Conservation (phyloP, 2,888 invertebrate genomes). For the Crematogaster levior region DNA sequence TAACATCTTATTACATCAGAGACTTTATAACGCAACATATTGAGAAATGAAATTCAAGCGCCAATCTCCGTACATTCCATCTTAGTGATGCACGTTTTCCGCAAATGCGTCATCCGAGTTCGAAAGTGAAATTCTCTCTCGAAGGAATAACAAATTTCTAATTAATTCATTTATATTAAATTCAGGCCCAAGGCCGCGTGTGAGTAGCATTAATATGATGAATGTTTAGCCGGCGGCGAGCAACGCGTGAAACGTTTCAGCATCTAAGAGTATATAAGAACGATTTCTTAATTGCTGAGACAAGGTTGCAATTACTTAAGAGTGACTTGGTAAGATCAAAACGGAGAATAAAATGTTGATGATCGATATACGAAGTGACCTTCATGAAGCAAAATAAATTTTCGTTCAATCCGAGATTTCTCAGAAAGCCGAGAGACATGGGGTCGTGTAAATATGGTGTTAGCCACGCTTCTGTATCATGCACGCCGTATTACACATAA, state of each 20-base stretch:
- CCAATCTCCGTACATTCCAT: constrained; percentile 65
- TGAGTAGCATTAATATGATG: constrained; percentile 36
- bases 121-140: constrained; percentile 29
- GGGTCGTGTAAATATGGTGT: constrained; percentile 13
- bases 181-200: constrained; percentile 29
- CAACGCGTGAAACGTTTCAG: constrained; percentile 5
- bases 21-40: constrained; percentile 59
- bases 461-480: constrained; percentile 33
- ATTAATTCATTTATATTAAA: constrained; percentile 50
- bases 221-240: constrained; percentile 38
- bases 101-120: neutral
- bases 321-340: neutral
- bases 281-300: constrained; percentile 33
- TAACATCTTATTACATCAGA: constrained; percentile 68
- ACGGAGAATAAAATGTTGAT: neutral
- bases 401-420: neutral
- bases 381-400: neutral
- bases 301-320: constrained; percentile 33
- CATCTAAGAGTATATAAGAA: neutral
- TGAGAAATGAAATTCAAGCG: constrained; percentile 72
- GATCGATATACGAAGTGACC: neutral
- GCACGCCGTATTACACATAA: constrained; percentile 19
- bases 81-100: constrained; percentile 48
- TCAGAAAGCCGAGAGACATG: neutral
- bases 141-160: constrained; percentile 41